Percentiles rank a stretch among this genome's conserved stretches.
These are phyloP conservation scores for Aurelia coerulea DNA, from an alignment of 30 jellyfish, hydroid and myxozoan species.

Conservation along the genomic window DNA sequence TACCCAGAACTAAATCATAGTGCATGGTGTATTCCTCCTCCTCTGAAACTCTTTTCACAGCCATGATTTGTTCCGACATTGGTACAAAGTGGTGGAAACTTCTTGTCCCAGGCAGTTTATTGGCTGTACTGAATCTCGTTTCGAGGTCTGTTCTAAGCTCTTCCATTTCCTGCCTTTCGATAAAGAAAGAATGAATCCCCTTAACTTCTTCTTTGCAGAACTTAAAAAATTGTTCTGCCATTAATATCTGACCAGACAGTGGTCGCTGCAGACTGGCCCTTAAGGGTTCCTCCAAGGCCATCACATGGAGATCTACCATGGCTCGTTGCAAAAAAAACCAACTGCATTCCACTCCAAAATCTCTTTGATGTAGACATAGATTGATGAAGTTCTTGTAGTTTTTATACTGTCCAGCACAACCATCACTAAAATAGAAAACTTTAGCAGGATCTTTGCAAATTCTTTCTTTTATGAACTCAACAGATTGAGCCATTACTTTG, in stretches of 20 bases:
- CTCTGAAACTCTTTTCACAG: conserved; percentile 39
- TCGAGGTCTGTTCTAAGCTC: conserved; percentile 21
- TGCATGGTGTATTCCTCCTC: neutral
- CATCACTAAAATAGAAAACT: conserved; percentile 36
- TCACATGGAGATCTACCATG: conserved; percentile 34
- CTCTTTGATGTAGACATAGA: neutral
- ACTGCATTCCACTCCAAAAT: conserved; percentile 19
- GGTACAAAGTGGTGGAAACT: conserved; percentile 60
- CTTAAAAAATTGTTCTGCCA: conserved; percentile 32
- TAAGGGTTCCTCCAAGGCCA: conserved; percentile 38
- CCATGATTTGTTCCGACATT: conserved; percentile 7
- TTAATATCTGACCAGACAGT: conserved; percentile 40
- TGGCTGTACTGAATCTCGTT: conserved; percentile 36
- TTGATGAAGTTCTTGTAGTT: conserved; percentile 32
- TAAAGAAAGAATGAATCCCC: conserved; percentile 9
- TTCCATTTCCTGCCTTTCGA: conserved; percentile 28
- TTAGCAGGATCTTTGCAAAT: neutral
- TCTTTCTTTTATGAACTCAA: conserved; percentile 3
- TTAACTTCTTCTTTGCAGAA: conserved; percentile 38
- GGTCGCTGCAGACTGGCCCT: conserved; percentile 77
- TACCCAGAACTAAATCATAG: conserved; percentile 10
- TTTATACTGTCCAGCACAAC: conserved; percentile 61
- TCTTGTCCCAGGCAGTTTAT: conserved; percentile 58
- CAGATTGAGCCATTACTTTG: neutral
- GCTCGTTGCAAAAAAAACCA: neutral